Conservation (phyloP, 2,113 vertebrate genomes). For the Marmota flaviventris region DNA sequence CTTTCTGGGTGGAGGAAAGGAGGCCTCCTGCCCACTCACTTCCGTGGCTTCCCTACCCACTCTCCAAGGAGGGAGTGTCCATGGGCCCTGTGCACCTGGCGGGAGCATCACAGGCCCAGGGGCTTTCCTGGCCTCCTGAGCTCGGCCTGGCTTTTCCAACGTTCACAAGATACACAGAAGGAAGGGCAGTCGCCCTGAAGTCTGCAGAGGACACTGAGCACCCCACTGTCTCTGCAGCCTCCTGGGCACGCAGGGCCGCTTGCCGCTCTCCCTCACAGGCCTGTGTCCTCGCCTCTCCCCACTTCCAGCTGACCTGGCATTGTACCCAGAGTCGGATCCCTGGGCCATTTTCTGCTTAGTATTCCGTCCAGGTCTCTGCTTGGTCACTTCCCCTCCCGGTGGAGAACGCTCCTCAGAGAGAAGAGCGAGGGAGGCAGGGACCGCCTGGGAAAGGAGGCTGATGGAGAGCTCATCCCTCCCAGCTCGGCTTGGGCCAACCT, state of each 20-base stretch:
- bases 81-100: neutral
- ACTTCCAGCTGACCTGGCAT: conserved; percentile 58
- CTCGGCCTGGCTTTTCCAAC: neutral
- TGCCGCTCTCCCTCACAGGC: neutral
- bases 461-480: accelerated
- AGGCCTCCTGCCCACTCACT: neutral
- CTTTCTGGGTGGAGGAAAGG: neutral
- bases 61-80: neutral
- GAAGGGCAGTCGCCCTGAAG: neutral
- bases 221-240: neutral
- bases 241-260: accelerated
- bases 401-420: neutral
- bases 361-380: neutral
- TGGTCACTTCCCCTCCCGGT: neutral
- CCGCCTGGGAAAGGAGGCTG: neutral
- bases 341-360: neutral
- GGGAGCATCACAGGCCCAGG: neutral
- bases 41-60: neutral
- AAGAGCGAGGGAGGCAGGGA: neutral
- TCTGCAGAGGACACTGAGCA: neutral
- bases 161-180: neutral
- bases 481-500: accelerated
- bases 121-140: too few relatives aligned
- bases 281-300: neutral
- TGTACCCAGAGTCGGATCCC: neutral